Base-by-base conservation (phyloP, 1,140 invertebrate genomes). In the Heliconius melpomene region DNA sequence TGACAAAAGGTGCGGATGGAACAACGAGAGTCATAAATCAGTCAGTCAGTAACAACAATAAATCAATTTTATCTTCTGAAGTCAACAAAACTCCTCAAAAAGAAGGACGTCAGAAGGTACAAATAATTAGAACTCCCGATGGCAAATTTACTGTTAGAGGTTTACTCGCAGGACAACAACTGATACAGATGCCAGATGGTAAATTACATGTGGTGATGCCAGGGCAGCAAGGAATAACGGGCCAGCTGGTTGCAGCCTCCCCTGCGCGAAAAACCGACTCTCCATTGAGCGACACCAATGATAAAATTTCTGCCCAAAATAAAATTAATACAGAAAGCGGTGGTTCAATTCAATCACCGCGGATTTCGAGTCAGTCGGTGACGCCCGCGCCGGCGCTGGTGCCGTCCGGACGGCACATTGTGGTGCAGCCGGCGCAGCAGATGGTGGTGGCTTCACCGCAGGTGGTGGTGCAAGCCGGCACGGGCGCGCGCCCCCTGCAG, bases 121-220 rank as follows among this genome's bases (percentile, higher is more conserved):
- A 99, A 95, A 98, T 99, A 79, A 96, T 98, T 83, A 96, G 98
- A 86, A 96, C 97, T 1, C 97, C 98, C 0, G 98, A 98, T 93
- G 98, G 98, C 23, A 98, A 98, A 93, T 95, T 99, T 1, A 98
- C 98, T 90, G 98, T 99, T 5, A 96, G 97, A 79, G 98, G 98
- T 9, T 94, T 99, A 2, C 95, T 98, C 91, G 97, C 98, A 72
- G 98, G 98, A n/a, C 98, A 99, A 88, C 98, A 99, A 86, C 94
- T 99, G 36, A 96, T 99, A 32, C 97, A 99, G 90, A 97, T 98
- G 95, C 96, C 98, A 0, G 98, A 99, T 94, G 98, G 98, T 0
- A 98, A 98, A 92, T 94, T 99, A 46, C 98, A 99, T 87, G 97
- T 99, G 5, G 95, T 98, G 26, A 89, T 94, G 83, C 91, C 92